These are phyloP conservation scores for Mus pahari DNA, from an alignment of 2,113 vertebrate genomes.

Conservation along the genomic window DNA sequence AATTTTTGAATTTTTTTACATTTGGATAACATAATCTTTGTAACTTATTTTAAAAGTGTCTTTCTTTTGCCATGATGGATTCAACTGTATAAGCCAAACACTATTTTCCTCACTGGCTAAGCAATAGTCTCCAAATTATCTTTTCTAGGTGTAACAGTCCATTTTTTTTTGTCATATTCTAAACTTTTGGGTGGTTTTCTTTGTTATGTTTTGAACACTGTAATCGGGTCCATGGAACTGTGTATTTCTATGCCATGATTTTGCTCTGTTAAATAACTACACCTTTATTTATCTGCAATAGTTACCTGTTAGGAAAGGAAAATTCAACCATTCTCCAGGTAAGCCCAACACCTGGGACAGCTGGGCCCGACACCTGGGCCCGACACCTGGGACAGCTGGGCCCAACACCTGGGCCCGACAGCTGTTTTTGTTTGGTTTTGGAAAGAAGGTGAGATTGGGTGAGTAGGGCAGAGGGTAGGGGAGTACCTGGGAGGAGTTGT, in stretches of 20 bases:
- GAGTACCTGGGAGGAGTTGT: not conserved
- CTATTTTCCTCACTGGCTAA: not conserved
- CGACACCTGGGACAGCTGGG: too few relatives aligned
- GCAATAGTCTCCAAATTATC: slow-evolving; percentile 6
- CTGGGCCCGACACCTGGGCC: not conserved
- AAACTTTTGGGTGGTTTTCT: slow-evolving; percentile 20
- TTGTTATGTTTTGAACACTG: slow-evolving; percentile 11
- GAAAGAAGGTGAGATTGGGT: not conserved
- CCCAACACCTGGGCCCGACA: not conserved
- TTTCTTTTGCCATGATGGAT: not conserved
- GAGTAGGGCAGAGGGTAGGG: not conserved
- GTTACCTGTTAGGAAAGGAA: not conserved
- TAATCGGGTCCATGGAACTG: not conserved
- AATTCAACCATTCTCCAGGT: not conserved
- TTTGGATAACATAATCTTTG: slow-evolving; percentile 3
- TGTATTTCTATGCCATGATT: not conserved
- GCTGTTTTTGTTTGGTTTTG: not conserved
- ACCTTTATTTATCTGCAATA: not conserved
- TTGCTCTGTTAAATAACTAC: slow-evolving; percentile 27
- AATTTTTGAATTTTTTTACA: not conserved
- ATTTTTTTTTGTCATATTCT: slow-evolving; percentile 5
- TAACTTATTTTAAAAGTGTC: not conserved
- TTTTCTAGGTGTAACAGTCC: not conserved
- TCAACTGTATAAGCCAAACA: not conserved
- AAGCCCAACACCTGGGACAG: not conserved